These are phyloP conservation scores for Caiman crocodilus DNA, from an alignment of 2,797 vertebrate genomes.

Conservation along the genomic window DNA sequence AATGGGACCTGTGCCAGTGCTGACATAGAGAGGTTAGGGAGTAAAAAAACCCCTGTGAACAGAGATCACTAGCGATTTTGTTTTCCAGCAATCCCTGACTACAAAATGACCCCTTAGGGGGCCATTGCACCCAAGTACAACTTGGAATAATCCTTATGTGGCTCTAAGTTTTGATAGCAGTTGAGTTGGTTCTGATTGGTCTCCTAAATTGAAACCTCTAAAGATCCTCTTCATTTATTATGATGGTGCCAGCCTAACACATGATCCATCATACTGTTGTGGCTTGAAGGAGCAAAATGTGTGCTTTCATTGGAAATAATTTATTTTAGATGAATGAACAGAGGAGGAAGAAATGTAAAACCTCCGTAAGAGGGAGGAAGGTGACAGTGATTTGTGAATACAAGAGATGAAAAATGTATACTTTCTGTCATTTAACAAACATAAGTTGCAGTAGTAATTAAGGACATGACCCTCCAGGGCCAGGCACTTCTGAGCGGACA, in stretches of 20 bases:
- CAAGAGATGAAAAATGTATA: rapidly evolving
- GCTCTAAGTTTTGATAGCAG: not conserved
- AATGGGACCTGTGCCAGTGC: not conserved
- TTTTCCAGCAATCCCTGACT: not conserved
- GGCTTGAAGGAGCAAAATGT: not conserved
- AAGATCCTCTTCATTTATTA: not conserved
- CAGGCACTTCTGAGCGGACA: not conserved
- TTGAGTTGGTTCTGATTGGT: not conserved
- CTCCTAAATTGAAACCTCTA: not conserved
- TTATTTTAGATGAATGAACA: not conserved
- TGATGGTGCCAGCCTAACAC: no score
- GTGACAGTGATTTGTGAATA: not conserved
- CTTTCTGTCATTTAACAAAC: not conserved
- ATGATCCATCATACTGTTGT: not conserved
- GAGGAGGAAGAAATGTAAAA: not conserved
- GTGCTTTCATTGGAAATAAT: not conserved
- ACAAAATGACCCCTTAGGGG: not conserved
- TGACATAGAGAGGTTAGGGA: not conserved
- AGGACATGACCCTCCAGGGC: no score
- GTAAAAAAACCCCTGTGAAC: not conserved
- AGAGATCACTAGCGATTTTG: not conserved
- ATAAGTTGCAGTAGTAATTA: not conserved
- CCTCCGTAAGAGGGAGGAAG: not conserved
- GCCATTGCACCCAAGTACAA: not conserved
- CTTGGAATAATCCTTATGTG: not conserved